Evolutionary conservation across 2,113 vertebrate genomes (phyloP), one percentile per base, ranked within the genome.

Genomic region (Ceratotherium simum): DNA sequence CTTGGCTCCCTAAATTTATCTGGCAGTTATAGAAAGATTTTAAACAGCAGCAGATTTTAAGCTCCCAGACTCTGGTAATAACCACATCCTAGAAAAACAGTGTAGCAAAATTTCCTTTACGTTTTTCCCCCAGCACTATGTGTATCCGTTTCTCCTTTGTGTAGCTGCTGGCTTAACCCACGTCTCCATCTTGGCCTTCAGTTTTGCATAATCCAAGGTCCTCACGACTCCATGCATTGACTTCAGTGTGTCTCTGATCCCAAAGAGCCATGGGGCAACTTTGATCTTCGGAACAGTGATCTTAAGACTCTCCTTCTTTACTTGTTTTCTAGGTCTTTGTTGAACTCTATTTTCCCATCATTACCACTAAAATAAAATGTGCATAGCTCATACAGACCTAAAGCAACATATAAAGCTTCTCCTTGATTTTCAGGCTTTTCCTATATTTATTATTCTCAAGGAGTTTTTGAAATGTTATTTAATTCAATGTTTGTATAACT

Each of bases 401-500:
- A 95, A 83, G 16, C 31, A 51, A 36, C 51, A 17, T 29, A 58
- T 48, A 75, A 88, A 91, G 8, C 8, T 82, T 56, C 17, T 93
- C 65, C n/a, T 56, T 80, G 64, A 90, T 54, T 96, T 29, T 80
- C 36, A 25, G 25, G 6, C 1, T n/a, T 95, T 95, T 93, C 8
- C 23, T 91, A n/a, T 9, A 23, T 86, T 93, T 86, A 69, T 87
- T 72, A 80, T 88, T 64, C 25, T 60, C 70, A 95, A 78, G 17
- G 29, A 91, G 76, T 42, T 72, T 95, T 51, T 65, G 1, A 62
- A 96, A 65, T 78, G 21, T 69, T 81, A 95, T 48, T 95, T 89
- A 79, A 88, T 88, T 96, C 31, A 78, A 48, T 82, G 85, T 79
- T 97, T 90, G 64, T 27, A 78, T 90, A 85, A 60, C 21, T 95